Base-by-base conservation (phyloP, 2,888 invertebrate species). In the Herminia tarsipennalis region DNA sequence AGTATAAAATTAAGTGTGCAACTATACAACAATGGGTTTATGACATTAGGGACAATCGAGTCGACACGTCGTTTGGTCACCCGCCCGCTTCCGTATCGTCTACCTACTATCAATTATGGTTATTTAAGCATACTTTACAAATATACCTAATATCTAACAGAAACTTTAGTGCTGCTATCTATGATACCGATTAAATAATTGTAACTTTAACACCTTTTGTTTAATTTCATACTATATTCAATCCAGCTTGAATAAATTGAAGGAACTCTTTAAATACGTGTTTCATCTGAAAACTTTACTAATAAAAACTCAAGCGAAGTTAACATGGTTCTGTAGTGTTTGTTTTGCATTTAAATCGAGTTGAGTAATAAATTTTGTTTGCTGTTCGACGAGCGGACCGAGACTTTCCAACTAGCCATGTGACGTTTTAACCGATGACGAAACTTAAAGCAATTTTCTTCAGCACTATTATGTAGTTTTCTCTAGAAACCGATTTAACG, bases 321-420 rank as follows among this genome's bases (percentile, higher is more conserved):
- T 44, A n/a, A 43, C 35, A 46, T 25, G 28, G 48, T 37, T 34
- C 36, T 42, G 4, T 45, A 25, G 17, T 35, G 32, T 46, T 66
- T 61, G 50, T 66, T 76, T 70, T 70, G 61, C 70, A 67, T 71
- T 71, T 69, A 60, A 69, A 66, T 60, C 55, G 68, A 69, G 56
- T 56, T 50, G 47, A 58, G 57, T 68, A 54, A 72, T 73, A 71
- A 68, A 75, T 76, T 67, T 61, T 33, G 56, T 55, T 39, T 42
- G 43, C 50, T 56, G 56, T 62, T 56, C 35, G 56, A 33, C 42
- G 44, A 55, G 47, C 39, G 61, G 47, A 58, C 64, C 47, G 53
- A 44, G 57, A 66, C 56, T 68, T 70, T 44, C 46, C 45, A 57
- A 71, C 51, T 62, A 45, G 35, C 43, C 47, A 44, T 48, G 43